Percentiles rank a stretch among this genome's conserved stretches.
These are phyloP conservation scores for Mungos mungo DNA, from an alignment of 2,113 vertebrate species.

Conservation along the genomic window DNA sequence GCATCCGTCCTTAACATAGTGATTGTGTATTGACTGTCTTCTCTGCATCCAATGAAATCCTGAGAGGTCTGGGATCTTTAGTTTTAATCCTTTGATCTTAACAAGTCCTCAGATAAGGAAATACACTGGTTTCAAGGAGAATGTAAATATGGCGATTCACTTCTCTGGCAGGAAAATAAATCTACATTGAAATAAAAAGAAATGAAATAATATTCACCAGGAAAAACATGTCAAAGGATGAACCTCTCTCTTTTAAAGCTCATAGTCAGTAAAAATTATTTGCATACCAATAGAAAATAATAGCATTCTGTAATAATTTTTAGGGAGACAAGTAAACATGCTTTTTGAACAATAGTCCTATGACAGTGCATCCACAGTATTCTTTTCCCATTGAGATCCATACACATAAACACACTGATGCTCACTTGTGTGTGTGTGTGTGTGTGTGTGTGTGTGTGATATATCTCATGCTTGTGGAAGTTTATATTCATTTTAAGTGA, in stretches of 20 bases:
- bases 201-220: neutral
- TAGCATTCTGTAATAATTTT: neutral
- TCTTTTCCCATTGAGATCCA: neutral
- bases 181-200: neutral
- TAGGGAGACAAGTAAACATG: neutral
- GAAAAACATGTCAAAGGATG: neutral
- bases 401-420: neutral
- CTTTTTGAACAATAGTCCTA: neutral
- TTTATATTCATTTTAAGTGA: neutral
- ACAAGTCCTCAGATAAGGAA: neutral
- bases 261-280: constrained; percentile 39
- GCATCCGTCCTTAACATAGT: neutral
- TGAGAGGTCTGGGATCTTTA: neutral
- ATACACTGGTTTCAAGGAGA: neutral
- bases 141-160: neutral
- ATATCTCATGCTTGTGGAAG: neutral
- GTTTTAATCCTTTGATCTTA: constrained; percentile 23
- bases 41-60: neutral
- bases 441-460: neutral
- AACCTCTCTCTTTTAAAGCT: constrained; percentile 9
- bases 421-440: neutral
- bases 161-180: constrained; percentile 1
- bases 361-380: neutral
- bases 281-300: neutral
- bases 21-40: neutral